Conservation (phyloP, 2,888 invertebrate genomes). For the Deroplatys truncata region DNA sequence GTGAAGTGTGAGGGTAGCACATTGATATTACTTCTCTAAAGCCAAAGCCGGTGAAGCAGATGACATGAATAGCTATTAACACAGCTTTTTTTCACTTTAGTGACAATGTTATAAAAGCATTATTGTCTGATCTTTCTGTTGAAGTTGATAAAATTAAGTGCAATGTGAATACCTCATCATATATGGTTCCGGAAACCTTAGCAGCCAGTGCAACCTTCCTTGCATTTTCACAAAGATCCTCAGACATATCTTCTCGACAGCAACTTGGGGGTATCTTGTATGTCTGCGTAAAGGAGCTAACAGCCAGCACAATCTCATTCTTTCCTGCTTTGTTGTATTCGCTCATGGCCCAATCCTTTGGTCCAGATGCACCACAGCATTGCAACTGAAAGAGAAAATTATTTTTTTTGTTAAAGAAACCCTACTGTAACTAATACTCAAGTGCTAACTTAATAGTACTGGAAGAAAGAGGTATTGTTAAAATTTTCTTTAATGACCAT, state of each 20-base stretch:
- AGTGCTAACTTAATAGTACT: too few relatives aligned
- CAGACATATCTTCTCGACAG: constrained; percentile 52
- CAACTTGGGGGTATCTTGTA: constrained; percentile 60
- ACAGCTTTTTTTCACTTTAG: too few relatives aligned
- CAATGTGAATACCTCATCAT: constrained; percentile 44
- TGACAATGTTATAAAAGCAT: too few relatives aligned
- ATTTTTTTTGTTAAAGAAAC: not conserved
- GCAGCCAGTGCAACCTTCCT: constrained; percentile 48
- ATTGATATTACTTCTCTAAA: too few relatives aligned
- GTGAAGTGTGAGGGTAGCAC: too few relatives aligned
- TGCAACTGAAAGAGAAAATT: constrained; percentile 53
- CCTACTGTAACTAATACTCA: constrained; percentile 32
- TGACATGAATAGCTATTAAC: too few relatives aligned
- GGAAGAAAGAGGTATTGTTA: too few relatives aligned
- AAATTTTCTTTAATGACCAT: too few relatives aligned
- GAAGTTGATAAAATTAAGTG: too few relatives aligned
- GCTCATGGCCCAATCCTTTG: constrained; percentile 67
- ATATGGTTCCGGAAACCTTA: constrained; percentile 46
- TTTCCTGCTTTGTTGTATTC: constrained; percentile 49
- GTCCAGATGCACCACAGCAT: constrained; percentile 74
- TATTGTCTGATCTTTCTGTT: too few relatives aligned
- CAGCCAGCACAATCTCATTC: constrained; percentile 47
- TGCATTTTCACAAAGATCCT: constrained; percentile 49
- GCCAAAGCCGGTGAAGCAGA: too few relatives aligned
- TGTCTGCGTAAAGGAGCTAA: constrained; percentile 41